Base-by-base conservation (phyloP, 2,113 vertebrate species). In the Acrocephalus arundinaceus region DNA sequence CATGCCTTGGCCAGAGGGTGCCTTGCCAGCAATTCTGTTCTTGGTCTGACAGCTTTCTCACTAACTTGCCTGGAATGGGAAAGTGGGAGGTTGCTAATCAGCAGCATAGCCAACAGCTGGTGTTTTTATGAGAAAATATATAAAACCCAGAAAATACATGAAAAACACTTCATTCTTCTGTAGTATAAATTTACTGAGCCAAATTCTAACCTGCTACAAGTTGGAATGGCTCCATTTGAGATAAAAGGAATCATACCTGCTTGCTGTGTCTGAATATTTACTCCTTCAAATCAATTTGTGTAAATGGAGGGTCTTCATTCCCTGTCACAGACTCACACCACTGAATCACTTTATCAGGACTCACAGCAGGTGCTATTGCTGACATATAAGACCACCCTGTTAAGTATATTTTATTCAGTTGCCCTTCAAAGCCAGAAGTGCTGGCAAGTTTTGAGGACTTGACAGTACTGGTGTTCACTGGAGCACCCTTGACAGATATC, bases 61-160 rank as follows among this genome's bases (percentile, higher is more conserved):
- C 57, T 65, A 61, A 11, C 75, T 93, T 93, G 54, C 92, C 93
- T 14, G 5, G 86, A 90, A 62, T 17, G 65, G 74, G 28, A 52
- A 94, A 83, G 81, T 93, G 37, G 75, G 90, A 94, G 93, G 85
- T 62, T 96, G 72, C 73, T 95, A 85, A 94, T 95, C 85, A 93
- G 71, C 72, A 85, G 82, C 74, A 85, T 91, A 94, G 74, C 71
- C 89, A 96, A 51, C 74, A 96, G 81, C 27, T 21, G 3, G 63
- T 93, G 39, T 70, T 96, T 94, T 91, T 80, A 74, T 71, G 74
- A 85, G 71, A 54, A 93, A 90, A 68, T 61, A n/a, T 6, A 48
- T 54, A 39, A 68, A 75, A n/a, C 24, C 3, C n/a, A 68, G 46
- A 62, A 76, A 76, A 93, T 62, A 25, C 5, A 39, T 45, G 59